Base-by-base conservation (phyloP, 64 coral and sea anemone genomes). In the Dendrophyllia cribrosa region DNA sequence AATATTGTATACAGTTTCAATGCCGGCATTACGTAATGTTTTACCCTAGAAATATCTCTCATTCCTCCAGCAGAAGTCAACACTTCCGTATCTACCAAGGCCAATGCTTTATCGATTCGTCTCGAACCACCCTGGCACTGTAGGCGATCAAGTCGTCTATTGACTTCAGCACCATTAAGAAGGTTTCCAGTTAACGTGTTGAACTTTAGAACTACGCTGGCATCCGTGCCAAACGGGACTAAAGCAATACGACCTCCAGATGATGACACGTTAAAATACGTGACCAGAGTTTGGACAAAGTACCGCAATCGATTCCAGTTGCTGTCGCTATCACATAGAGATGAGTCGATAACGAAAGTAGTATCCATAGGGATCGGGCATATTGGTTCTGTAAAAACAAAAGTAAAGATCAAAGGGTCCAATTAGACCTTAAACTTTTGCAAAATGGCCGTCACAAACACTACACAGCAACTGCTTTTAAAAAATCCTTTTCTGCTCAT, bases 71-170 rank as follows among this genome's bases (percentile, higher is more conserved):
- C 56, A 21, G 66, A 20, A 58, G 55, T 82, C 63, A 94, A 82
- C 1, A 94, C 79, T 8, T 94, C 78, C n/a, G 66, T 56, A 19
- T 79, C 67, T 63, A 77, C 77, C 52, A 94, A 43, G 44, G 83
- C 78, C 43, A 94, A 76, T 77, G 77, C 92, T 66, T 74, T 94
- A 55, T 94, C 92, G 51, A 94, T 94, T 51, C 81, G 82, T 19
- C 76, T 89, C 14, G 51, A 77, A 53, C 92, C 92, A 63, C 83
- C 81, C 53, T 61, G 83, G 55, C 87, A 88, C 17, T 71, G 55
- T 25, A 93, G 53, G 8, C 2, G 21, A 66, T 85, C 82, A 56
- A 92, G 62, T 65, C 51, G 58, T 80, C 24, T 76, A 1, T 64
- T 23, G 0, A 92, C 91, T 86, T 78, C 58, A 10, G 46, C 58